A percentile compares a stretch with the other conserved stretches of the same genome.
These are phyloP conservation scores for Coptodon rendalli DNA, from an alignment of 2,113 vertebrate genomes.

Conservation along the genomic window DNA sequence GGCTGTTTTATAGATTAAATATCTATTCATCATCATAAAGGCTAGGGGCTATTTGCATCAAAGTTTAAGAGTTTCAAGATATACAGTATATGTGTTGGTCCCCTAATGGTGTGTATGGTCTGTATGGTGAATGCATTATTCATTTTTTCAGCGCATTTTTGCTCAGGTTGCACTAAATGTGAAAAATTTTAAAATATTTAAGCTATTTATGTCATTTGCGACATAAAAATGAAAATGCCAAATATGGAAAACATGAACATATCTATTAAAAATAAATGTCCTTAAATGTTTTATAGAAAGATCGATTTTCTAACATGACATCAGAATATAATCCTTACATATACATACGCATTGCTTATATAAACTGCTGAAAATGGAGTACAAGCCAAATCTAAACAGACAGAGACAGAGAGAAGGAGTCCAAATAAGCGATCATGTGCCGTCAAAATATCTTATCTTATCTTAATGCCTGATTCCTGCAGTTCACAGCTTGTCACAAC, in stretches of 20 bases:
- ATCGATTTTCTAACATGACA: not conserved
- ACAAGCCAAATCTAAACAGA: conserved; percentile 15
- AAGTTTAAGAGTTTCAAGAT: not conserved
- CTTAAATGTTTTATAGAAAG: not conserved
- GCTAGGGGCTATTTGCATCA: not conserved
- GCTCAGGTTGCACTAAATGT: not conserved
- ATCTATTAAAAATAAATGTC: not conserved
- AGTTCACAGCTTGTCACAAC: not conserved
- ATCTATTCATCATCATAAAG: not conserved
- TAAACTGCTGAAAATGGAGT: conserved; percentile 26
- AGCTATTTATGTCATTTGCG: not conserved
- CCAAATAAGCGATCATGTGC: not conserved
- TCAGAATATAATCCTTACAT: not conserved
- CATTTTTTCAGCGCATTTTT: not conserved
- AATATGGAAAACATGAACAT: not conserved
- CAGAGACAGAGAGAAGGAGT: not conserved
- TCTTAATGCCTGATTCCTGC: conserved; percentile 21
- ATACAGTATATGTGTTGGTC: not conserved
- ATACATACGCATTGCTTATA: not conserved
- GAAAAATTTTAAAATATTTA: not conserved
- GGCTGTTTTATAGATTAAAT: not conserved
- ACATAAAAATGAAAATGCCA: not conserved
- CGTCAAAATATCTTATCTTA: conserved; percentile 15
- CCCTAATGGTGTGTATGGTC: not conserved
- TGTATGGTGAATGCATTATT: not conserved